A percentile compares a stretch with the other conserved stretches of the same genome.
phyloP scores from a whole-genome alignment of 2,888 invertebrate genomes.

The Agrochola circellaris region DNA sequence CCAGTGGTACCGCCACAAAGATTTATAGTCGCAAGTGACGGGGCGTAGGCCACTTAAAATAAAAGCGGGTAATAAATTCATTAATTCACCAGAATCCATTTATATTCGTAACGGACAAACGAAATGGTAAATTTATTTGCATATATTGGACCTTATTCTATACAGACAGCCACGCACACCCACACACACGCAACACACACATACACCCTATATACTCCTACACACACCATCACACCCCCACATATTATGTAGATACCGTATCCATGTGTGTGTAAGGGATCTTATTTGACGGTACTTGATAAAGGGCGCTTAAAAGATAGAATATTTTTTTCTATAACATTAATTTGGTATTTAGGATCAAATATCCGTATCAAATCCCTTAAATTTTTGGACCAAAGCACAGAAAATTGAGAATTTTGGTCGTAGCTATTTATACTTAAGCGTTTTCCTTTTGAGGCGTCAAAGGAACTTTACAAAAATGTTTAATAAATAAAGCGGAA shows the following conservation, averaged over 20 bases:
- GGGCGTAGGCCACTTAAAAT: conserved; percentile 73
- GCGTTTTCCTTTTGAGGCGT: conserved; percentile 24
- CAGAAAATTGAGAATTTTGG: conserved; percentile 28
- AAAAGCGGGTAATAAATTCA: conserved; percentile 78
- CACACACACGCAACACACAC: background rate
- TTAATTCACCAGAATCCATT: conserved; percentile 77
- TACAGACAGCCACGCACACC: conserved; percentile 4
- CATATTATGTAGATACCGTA: too few relatives aligned
- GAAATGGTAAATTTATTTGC: conserved; percentile 70
- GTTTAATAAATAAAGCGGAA: conserved; percentile 2
- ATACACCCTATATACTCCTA: background rate
- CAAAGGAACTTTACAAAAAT: conserved; percentile 5
- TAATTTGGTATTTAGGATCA: conserved; percentile 61
- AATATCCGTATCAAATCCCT: conserved; percentile 58
- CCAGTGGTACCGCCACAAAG: conserved; percentile 58
- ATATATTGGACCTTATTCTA: conserved; percentile 62
- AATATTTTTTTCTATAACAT: conserved; percentile 49
- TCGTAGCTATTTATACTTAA: conserved; percentile 17
- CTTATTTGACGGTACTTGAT: conserved; percentile 56
- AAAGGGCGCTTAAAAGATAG: conserved; percentile 45
- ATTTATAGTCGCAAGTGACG: conserved; percentile 72
- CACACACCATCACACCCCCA: too few relatives aligned
- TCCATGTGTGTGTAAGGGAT: conserved; percentile 39
- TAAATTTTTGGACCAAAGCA: conserved; percentile 43
- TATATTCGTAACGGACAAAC: conserved; percentile 70